Evolutionary conservation across 92 coral and sea anemone genomes (phyloP), one percentile per base, ranked within the genome.

Genomic region (Phenganax marumi): DNA sequence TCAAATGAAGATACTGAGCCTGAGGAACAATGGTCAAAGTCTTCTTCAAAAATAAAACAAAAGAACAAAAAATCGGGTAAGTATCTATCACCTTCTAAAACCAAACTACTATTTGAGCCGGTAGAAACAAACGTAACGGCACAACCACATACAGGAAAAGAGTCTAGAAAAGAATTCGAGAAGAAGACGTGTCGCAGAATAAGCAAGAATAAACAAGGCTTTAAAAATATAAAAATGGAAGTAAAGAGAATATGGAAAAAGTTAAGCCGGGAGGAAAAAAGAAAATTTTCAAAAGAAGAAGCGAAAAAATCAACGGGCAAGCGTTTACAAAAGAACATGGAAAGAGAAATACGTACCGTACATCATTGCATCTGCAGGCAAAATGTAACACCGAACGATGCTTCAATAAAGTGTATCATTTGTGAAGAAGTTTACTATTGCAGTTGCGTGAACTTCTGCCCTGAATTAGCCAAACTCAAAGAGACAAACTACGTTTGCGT

Each of bases 371-470:
- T 73, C 10, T 73, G 79, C 51, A 58, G 79, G 6, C 79, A 73
- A 73, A 23, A n/a, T 6, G 10, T 9, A 25, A 19, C 10, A 10
- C 13, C 22, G 8, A 48, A 3, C 18, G 14, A 73, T 23, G 51
- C 8, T 1, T 1, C 52, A 7, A 18, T 73, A 12, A 13, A 26
- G 6, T 73, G 79, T 73, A 43, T 18, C 8, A 8, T 73, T 25
- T 73, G 79, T 22, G 25, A 51, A 4, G 79, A 73, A 23, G 4
- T 50, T 0, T 73, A 49, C 60, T 61, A 73, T 52, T 73, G 79
- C 62, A 10, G 18, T 16, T 73, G 79, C 25, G 62, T 73, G 55
- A 52, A 73, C 79, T 73, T 73, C 54, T 73, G 79, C 50, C n/a
- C 6, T 2, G 54, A 49, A 19, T 43, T 73, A 12, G 79, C 79